phyloP scores from a whole-genome alignment of 92 coral and sea anemone species.

The Isaurus tuberculatus region DNA sequence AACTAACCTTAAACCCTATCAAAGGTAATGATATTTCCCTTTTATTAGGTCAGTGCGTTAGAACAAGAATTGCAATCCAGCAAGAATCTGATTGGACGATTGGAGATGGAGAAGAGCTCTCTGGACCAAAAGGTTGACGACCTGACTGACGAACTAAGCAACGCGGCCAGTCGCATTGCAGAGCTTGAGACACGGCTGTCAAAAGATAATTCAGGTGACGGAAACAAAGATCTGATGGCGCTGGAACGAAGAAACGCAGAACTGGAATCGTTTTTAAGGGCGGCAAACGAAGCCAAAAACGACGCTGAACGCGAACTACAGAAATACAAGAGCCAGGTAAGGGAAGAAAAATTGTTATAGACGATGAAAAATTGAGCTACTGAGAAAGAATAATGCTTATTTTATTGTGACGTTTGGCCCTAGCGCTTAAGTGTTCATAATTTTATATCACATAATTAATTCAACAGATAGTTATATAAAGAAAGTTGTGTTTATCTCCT shows the following conservation, averaged over 20 bases:
- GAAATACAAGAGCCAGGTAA: constrained; percentile 63
- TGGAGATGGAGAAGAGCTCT: constrained; percentile 57
- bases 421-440: too few species aligned
- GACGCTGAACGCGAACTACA: constrained; percentile 73
- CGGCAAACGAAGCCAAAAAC: constrained; percentile 68
- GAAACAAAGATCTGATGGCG: constrained; percentile 57
- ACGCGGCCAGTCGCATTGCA: constrained; percentile 65
- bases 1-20: background rate
- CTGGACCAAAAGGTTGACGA: constrained; percentile 70
- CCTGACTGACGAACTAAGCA: constrained; percentile 74
- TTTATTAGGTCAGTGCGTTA: constrained; percentile 50
- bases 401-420: too few species aligned
- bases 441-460: too few species aligned
- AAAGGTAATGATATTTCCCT: background rate
- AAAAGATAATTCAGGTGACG: constrained; percentile 63
- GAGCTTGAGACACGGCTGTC: constrained; percentile 75
- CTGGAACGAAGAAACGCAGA: constrained; percentile 62
- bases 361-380: too few species aligned
- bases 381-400: too few species aligned
- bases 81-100: constrained; percentile 59
- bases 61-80: constrained; percentile 79
- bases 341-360: too few species aligned
- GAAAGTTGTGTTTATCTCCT: too few species aligned
- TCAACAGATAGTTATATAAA: too few species aligned
- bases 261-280: constrained; percentile 74